Percentiles rank a stretch among this genome's conserved stretches.
These are phyloP conservation scores for Adelognathus sp. DNA, from an alignment of 2,888 invertebrate genomes.

Conservation along the genomic window DNA sequence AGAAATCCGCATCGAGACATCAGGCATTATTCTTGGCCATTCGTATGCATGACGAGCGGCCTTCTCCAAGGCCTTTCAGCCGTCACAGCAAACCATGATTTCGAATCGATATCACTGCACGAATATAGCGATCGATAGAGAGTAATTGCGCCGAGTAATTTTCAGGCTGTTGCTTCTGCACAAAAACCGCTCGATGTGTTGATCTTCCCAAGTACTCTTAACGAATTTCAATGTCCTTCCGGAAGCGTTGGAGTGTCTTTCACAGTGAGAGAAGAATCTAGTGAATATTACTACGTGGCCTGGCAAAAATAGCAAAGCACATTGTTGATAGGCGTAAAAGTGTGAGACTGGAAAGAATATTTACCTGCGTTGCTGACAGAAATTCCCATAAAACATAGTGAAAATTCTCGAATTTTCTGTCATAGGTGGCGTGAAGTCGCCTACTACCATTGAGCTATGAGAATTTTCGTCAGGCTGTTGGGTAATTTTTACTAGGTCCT, in stretches of 20 bases:
- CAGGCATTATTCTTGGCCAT: constrained; percentile 21
- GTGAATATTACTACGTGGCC: too few species aligned
- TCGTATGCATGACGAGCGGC: constrained; percentile 32
- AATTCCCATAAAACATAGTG: too few species aligned
- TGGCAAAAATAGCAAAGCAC: neutral
- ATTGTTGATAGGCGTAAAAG: too few species aligned
- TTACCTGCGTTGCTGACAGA: too few species aligned
- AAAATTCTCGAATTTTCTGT: too few species aligned
- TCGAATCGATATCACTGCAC: neutral
- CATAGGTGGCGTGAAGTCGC: too few species aligned
- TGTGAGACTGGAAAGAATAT: too few species aligned
- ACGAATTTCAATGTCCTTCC: neutral
- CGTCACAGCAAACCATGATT: constrained; percentile 32
- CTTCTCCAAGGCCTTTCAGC: constrained; percentile 31
- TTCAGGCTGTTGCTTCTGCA: neutral
- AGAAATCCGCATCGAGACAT: neutral
- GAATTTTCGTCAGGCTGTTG: too few species aligned
- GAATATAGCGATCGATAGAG: neutral
- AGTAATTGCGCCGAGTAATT: neutral
- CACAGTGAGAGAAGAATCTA: neutral
- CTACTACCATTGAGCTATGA: too few species aligned
- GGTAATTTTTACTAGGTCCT: too few species aligned
- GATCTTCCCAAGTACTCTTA: neutral
- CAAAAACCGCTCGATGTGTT: too few species aligned
- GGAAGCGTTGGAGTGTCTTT: neutral